Base-by-base conservation (phyloP, 2,113 vertebrate genomes). In the Brachyhypopomus gauderio region DNA sequence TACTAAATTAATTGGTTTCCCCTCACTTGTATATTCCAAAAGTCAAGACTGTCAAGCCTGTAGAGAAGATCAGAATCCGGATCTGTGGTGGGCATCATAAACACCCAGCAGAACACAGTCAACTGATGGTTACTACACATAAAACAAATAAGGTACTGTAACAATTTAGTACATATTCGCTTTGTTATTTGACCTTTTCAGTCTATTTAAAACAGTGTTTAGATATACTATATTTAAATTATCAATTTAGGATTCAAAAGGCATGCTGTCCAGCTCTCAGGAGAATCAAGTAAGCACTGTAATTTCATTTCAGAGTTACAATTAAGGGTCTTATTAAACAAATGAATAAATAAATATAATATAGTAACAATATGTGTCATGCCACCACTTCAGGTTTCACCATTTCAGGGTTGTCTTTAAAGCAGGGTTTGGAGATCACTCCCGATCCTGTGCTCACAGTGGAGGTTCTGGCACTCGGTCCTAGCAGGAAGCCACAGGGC, bases 11-110 rank as follows among this genome's bases (percentile, higher is more conserved):
- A 1, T 67, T 25, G 27, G 9, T 2, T 7, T 62, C 63, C 30
- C 17, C 25, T 73, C 23, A 23, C 23, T 69, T 78, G 0, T 4
- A 82, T 79, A 5, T 66, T 79, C 72, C 2, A 36, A 83, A 78
- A 94, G 93, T n/a, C 41, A 78, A 83, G 38, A n/a, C 81, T 73
- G 82, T n/a, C 76, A 88, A 84, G 66, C 23, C 89, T n/a, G 87
- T 93, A 84, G 92, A 94, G 25, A 93, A 89, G 77, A 92, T 94
- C 86, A 87, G 85, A 82, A 85, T 94, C 83, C 89, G 92, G 85
- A 41, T 93, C 4, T 86, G 85, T 36, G 73, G 48, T 3, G 75
- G 60, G 2, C 52, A 78, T 1, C 71, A 58, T 64, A 75, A 55
- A 71, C 78, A 80, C 19, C 45, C 70, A 63, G 9, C 48, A 78